phyloP scores from a whole-genome alignment of 1,140 invertebrate genomes.

The Camponotus vicinus region DNA sequence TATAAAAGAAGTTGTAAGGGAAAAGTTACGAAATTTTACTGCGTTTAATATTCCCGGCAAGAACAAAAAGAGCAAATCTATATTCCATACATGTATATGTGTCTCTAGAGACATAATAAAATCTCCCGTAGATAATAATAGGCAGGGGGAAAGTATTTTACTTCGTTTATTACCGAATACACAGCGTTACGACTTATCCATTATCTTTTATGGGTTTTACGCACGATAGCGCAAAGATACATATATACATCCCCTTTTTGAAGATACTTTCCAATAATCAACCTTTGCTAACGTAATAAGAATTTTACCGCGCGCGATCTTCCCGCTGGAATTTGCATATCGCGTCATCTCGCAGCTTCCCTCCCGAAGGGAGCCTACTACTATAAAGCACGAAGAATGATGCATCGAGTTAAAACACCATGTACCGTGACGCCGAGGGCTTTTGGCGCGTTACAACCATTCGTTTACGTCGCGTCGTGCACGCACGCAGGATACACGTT shows the following conservation, averaged over 20 bases:
- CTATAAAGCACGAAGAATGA: constrained; percentile 18
- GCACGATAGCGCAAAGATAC: neutral
- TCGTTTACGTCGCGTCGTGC: neutral
- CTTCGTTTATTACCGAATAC: neutral
- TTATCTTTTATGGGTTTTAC: constrained; percentile 10
- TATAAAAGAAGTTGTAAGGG: neutral
- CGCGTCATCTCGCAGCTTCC: constrained; percentile 62
- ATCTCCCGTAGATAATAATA: neutral
- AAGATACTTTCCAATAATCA: constrained; percentile 45
- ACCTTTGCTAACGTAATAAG: constrained; percentile 45
- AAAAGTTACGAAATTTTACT: neutral
- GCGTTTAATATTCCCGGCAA: neutral
- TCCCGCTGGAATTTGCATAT: constrained; percentile 54
- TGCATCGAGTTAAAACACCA: constrained; percentile 35
- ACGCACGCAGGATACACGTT: neutral
- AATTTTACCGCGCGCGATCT: neutral
- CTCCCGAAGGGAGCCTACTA: constrained; percentile 16
- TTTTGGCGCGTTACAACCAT: constrained; percentile 18
- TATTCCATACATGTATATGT: neutral
- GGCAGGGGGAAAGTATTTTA: neutral
- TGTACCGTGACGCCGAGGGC: constrained; percentile 8
- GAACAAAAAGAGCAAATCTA: neutral
- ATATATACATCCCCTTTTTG: neutral
- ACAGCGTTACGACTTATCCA: neutral
- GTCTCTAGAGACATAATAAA: neutral